phyloP scores from a whole-genome alignment of 2,888 invertebrate species.

The Lacanobia oleracea region DNA sequence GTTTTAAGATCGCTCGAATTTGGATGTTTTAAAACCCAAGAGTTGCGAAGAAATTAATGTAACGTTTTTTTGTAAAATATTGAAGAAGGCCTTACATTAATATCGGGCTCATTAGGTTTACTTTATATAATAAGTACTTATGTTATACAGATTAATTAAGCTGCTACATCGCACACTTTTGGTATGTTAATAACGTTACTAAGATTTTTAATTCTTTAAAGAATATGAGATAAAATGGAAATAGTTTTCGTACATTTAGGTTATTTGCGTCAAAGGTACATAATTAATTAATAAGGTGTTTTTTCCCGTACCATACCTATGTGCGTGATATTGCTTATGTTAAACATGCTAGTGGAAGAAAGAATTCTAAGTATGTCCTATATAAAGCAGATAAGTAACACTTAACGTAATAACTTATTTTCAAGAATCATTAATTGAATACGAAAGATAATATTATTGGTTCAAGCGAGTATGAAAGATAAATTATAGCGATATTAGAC shows the following conservation, averaged over 20 bases:
- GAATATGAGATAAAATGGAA: slow-evolving; percentile 32
- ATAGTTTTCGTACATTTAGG: background rate
- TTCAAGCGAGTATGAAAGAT: background rate
- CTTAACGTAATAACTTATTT: background rate
- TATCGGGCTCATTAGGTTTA: slow-evolving; percentile 17
- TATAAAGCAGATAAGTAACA: background rate
- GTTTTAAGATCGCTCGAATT: slow-evolving; percentile 45
- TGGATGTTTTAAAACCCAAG: slow-evolving; percentile 24
- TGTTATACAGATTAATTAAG: slow-evolving; percentile 47
- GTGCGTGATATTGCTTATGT: background rate
- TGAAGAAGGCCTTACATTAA: slow-evolving; percentile 32
- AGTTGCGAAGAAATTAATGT: slow-evolving; percentile 32
- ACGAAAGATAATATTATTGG: background rate
- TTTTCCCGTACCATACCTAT: background rate
- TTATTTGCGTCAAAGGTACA: background rate
- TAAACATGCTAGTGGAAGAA: no score
- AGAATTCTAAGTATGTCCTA: background rate
- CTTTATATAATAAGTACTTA: slow-evolving; percentile 24
- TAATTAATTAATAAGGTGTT: background rate
- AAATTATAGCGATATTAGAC: background rate
- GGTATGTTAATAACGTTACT: slow-evolving; percentile 37
- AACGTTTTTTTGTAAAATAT: slow-evolving; percentile 24
- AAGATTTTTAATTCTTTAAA: slow-evolving; percentile 23
- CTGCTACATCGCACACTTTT: slow-evolving; percentile 31
- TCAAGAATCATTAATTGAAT: background rate